Evolutionary conservation across 2,888 invertebrate genomes (phyloP), one percentile per base, ranked within the genome.

Genomic region (Drosophila kuntzei): DNA sequence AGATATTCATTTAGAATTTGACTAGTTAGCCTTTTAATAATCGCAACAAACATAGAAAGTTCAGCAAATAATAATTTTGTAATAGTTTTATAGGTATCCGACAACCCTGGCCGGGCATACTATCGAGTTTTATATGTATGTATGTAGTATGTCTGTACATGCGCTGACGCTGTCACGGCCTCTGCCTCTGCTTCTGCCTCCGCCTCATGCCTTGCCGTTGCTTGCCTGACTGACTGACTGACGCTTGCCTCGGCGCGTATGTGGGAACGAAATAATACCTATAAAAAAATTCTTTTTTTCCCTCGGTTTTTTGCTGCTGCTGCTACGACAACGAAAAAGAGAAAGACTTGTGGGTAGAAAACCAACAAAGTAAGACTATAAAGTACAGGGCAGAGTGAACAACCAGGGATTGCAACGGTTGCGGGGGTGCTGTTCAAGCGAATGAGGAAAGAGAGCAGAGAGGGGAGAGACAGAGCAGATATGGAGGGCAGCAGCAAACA

Each of bases 341-440:
- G 90, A 90, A 90, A 90, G 90, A 90, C 90, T 90, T 90, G 90
- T 90, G 90, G 90, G 90, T 90, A 89, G 89, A 87, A 87, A 89
- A 85, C 80, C 86, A 90, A 87, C 83, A 84, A 85, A 89, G 90
- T 87, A 87, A 85, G 74, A 89, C 83, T 86, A 83, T 83, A 83
- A 83, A 83, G 88, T 82, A 84, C 80, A 53, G 65, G 44, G 74
- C 62, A 67, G 58, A 67, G 66, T 49, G 83, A 39, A 62, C 47
- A 49, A 32, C 61, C 51, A 54, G 54, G 61, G 61, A 55, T 41
- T 55, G 61, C 50, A 59, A 43, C 37, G 63, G 43, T 34, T 75
- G 72, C 59, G 72, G 76, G 76, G 76, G 71, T 63, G 76, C 12
- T 50, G 44, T 41, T 51, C 41, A 43, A 43, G 54, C 22, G 54